Conservation (phyloP, 2,797 vertebrate genomes). For the Sparidentex hasta region DNA sequence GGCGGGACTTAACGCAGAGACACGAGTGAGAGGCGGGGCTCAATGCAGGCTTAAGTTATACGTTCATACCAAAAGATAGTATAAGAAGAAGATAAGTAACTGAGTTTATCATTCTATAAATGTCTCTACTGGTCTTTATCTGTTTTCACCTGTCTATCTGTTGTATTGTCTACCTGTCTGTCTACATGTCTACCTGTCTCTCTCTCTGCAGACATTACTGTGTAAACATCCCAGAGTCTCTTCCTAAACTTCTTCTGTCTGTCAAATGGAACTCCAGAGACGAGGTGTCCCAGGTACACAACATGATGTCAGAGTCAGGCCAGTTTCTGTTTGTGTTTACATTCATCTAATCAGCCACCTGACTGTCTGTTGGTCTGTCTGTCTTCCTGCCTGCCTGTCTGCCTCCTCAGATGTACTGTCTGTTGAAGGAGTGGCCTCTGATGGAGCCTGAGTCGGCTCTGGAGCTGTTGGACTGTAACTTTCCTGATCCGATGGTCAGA, state of each 20-base stretch:
- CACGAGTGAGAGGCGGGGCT: not conserved
- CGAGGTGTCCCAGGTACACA: constrained; percentile 90
- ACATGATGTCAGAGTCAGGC: not conserved
- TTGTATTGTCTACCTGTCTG: not conserved
- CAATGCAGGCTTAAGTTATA: too few species aligned
- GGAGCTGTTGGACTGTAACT: constrained; percentile 93
- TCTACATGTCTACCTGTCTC: not conserved
- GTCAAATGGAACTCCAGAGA: constrained; percentile 88
- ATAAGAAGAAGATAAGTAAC: not conserved
- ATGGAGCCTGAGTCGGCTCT: constrained; percentile 92
- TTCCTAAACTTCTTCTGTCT: constrained; percentile 92
- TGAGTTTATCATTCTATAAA: too few species aligned
- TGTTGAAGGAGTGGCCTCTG: constrained; percentile 92
- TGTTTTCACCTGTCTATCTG: not conserved
- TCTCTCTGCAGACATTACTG: constrained; percentile 87
- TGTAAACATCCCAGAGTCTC: constrained; percentile 92
- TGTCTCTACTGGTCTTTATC: not conserved
- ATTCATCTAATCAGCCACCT: not conserved
- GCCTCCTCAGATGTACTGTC: constrained; percentile 91
- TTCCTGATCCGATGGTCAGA: constrained; percentile 91
- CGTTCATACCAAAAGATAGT: not conserved
- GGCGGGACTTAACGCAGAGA: not conserved
- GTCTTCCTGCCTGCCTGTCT: not conserved
- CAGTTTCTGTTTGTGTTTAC: not conserved
- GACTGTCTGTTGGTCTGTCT: constrained; percentile 74